phyloP scores from a whole-genome alignment of 2,797 vertebrate genomes.

The Mus caroli region DNA sequence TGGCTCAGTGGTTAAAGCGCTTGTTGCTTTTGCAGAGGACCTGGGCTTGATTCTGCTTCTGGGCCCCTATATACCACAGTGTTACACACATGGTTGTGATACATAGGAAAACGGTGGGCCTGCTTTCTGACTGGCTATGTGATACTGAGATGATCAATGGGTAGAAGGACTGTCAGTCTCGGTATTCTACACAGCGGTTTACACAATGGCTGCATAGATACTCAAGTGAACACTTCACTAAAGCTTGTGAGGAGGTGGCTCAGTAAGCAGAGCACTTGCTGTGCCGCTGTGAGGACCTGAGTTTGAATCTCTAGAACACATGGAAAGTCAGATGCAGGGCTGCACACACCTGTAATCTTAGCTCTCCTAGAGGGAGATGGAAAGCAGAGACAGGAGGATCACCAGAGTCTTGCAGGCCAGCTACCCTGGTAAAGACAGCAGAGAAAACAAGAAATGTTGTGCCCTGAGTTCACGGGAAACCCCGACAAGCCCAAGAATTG shows the following conservation, averaged over 20 bases:
- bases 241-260: neutral
- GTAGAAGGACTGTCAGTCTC: neutral
- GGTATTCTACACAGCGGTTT: neutral
- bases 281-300: neutral
- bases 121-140: neutral
- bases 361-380: neutral
- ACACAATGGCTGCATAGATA: neutral
- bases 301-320: neutral
- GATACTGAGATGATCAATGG: neutral
- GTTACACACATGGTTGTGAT: neutral
- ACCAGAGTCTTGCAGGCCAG: neutral
- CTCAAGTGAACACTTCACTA: neutral
- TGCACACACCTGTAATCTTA: neutral
- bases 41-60: neutral
- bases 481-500: no score
- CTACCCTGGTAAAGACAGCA: neutral
- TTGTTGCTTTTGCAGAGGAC: neutral
- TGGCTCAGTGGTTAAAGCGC: neutral
- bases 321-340: neutral
- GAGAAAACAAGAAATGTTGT: neutral
- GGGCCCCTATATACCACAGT: neutral
- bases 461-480: no score
- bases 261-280: neutral
- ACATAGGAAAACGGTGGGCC: neutral
- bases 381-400: neutral